Percentiles rank a stretch among this genome's conserved stretches.
These are phyloP conservation scores for Aplodontia rufa DNA, from an alignment of 2,113 vertebrate species.

Conservation along the genomic window DNA sequence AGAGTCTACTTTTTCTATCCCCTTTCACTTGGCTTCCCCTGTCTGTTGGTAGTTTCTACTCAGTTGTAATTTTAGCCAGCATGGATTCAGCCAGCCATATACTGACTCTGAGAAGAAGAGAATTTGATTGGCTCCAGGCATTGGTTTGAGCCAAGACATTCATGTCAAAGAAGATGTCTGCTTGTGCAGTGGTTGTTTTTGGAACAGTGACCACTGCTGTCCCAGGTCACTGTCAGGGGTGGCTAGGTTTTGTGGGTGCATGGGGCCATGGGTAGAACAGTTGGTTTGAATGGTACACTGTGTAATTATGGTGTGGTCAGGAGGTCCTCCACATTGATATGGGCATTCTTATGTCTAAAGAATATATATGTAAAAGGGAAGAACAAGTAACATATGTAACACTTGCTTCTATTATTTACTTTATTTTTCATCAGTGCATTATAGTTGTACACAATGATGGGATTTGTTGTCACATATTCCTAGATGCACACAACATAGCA, in stretches of 20 bases:
- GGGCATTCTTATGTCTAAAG: neutral
- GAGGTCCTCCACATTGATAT: neutral
- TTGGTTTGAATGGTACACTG: neutral
- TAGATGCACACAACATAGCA: no score
- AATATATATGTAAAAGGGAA: neutral
- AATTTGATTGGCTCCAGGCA: neutral
- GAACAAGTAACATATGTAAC: neutral
- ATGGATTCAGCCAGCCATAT: neutral
- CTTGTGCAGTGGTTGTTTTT: neutral
- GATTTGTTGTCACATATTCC: no score
- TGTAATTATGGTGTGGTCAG: neutral
- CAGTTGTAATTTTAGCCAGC: neutral
- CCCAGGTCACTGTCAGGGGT: no score
- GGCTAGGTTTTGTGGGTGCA: neutral
- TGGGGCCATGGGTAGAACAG: accelerated
- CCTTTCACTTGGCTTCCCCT: neutral
- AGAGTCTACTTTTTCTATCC: neutral
- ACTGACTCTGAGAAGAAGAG: neutral
- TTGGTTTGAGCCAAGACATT: neutral
- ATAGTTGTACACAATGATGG: no score
- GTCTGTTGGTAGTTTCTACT: neutral
- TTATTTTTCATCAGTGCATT: no score
- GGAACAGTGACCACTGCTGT: neutral
- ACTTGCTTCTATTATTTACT: neutral
- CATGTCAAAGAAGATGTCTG: neutral